phyloP scores from a whole-genome alignment of 2,888 invertebrate species.

The Pandemis heparana region DNA sequence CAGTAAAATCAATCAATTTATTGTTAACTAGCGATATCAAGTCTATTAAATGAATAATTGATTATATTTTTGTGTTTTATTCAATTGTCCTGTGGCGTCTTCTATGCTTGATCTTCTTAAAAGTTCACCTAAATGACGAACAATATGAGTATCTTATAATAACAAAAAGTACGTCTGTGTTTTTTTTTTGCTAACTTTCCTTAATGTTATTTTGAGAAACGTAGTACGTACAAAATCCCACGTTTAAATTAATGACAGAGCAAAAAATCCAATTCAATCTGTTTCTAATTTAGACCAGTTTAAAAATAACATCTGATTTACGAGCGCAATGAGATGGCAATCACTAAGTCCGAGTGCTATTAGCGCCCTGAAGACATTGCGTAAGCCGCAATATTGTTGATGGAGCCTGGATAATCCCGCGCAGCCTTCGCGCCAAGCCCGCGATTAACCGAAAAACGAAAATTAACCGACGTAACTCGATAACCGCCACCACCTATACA shows the following conservation, averaged over 20 bases:
- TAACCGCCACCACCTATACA: slow-evolving; percentile 25
- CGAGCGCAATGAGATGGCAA: slow-evolving; percentile 7
- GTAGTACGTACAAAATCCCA: not conserved
- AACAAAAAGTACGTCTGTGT: not conserved
- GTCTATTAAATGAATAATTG: too few species aligned
- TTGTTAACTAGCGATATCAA: too few species aligned
- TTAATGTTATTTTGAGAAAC: not conserved
- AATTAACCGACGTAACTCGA: slow-evolving; percentile 25
- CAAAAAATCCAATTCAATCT: not conserved
- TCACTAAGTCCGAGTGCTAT: slow-evolving; percentile 29
- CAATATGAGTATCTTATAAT: too few species aligned
- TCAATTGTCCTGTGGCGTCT: too few species aligned
- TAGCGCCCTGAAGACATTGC: slow-evolving; percentile 26
- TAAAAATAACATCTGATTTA: slow-evolving; percentile 10
- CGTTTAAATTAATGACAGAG: not conserved
- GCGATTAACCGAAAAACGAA: slow-evolving; percentile 15
- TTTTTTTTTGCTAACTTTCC: not conserved
- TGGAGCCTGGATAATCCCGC: slow-evolving; percentile 33
- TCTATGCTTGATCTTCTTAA: too few species aligned
- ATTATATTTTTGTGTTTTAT: too few species aligned
- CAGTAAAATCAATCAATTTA: too few species aligned
- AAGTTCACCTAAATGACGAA: too few species aligned
- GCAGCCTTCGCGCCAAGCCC: slow-evolving; percentile 7
- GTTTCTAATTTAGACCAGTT: not conserved
- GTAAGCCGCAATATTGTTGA: slow-evolving; percentile 37